Conservation (phyloP, 2,797 vertebrate genomes). For the Sebastes hubbsi region DNA sequence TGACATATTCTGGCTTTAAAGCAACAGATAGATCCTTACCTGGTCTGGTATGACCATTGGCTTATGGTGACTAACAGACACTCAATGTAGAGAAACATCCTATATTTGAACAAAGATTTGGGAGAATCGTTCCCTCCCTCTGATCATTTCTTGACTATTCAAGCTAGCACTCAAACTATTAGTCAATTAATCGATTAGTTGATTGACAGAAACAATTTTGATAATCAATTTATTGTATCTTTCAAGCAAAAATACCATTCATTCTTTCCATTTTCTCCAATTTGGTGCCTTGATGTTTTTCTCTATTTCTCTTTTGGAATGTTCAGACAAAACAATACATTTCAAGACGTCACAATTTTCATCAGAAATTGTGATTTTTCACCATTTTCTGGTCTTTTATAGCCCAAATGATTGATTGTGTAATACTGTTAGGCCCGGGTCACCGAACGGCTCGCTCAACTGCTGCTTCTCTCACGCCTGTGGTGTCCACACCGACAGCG, state of each 20-base stretch:
- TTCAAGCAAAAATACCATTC: no score
- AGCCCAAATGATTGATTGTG: not conserved
- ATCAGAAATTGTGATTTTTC: not conserved
- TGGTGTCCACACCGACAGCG: no score
- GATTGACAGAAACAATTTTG: no score
- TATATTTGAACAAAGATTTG: not conserved
- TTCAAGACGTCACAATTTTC: not conserved
- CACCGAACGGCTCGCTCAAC: no score
- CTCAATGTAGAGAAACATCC: not conserved
- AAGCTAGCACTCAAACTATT: not conserved
- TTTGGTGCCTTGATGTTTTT: no score
- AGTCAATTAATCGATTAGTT: not conserved
- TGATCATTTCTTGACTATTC: not conserved
- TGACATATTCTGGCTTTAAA: not conserved
- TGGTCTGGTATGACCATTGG: not conserved
- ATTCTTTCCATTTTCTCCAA: no score
- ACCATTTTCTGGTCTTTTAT: not conserved
- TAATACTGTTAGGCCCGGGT: not conserved
- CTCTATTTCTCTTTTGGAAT: no score
- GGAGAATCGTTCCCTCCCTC: not conserved
- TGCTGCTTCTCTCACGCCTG: no score
- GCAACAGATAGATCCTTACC: not conserved
- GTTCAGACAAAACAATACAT: no score
- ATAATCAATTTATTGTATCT: no score
- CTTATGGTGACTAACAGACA: no score